Conservation (phyloP, 2,113 vertebrate genomes). For the Proteles cristata region DNA sequence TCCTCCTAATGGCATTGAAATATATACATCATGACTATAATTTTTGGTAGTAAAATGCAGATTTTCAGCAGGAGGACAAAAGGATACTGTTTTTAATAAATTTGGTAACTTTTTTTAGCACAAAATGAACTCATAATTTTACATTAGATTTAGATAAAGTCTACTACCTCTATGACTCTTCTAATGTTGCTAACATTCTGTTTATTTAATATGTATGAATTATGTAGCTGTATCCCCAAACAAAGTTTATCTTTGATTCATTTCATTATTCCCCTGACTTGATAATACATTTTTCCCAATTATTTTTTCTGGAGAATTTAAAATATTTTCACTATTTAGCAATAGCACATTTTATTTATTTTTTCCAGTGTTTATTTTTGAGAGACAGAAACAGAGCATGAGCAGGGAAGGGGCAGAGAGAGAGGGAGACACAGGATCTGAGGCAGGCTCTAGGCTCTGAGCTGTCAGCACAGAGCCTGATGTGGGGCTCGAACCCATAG, state of each 20-base stretch:
- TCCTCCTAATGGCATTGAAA: slow-evolving; percentile 9
- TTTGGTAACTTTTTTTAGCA: neutral
- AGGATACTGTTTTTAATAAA: neutral
- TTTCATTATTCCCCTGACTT: neutral
- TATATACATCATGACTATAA: neutral
- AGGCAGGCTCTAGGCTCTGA: too few relatives aligned
- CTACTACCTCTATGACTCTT: neutral
- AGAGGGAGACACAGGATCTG: too few relatives aligned
- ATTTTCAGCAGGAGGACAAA: neutral
- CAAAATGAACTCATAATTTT: slow-evolving; percentile 17
- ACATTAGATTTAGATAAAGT: neutral
- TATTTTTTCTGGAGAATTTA: neutral
- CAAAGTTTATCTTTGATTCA: neutral
- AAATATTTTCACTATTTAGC: neutral
- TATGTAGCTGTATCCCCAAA: neutral
- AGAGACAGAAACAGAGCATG: too few relatives aligned
- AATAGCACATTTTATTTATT: neutral
- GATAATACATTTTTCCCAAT: neutral
- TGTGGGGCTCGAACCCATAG: too few relatives aligned
- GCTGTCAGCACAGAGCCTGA: too few relatives aligned
- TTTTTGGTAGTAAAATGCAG: slow-evolving; percentile 3
- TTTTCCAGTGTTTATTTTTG: too few relatives aligned
- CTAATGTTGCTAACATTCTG: neutral
- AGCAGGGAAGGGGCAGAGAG: too few relatives aligned
- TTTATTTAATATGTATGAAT: neutral